Evolutionary conservation across 2,888 invertebrate species (phyloP).

Genomic region (Drosophila atroscutellata): DNA sequence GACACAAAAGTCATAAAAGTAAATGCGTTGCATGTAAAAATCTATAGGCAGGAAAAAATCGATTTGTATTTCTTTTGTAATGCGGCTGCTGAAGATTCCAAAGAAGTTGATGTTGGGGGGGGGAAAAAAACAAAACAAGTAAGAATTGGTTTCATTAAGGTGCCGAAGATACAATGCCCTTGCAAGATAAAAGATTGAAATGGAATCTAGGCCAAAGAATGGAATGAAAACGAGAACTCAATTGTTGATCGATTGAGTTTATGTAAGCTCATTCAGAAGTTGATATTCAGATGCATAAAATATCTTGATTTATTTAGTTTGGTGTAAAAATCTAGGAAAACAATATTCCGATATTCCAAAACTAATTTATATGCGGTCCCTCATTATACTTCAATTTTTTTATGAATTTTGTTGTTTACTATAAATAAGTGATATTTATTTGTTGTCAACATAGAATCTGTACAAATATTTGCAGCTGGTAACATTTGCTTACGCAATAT

Average conservation of each 20-base stretch:
- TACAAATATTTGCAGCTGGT: neutral
- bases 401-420: neutral
- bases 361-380: neutral
- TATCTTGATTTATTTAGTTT: neutral
- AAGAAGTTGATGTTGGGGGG: conserved; percentile 14
- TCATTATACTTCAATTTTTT: neutral
- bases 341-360: neutral
- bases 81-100: conserved; percentile 46
- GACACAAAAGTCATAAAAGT: conserved; percentile 63
- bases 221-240: neutral
- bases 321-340: neutral
- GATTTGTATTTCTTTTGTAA: conserved; percentile 68
- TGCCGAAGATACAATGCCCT: neutral
- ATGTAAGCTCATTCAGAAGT: neutral
- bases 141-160: neutral
- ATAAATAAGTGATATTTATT: neutral
- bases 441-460: neutral
- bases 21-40: conserved; percentile 65
- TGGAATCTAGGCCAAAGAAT: conserved; percentile 3
- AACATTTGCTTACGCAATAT: neutral
- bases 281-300: neutral
- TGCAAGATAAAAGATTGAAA: neutral
- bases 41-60: conserved; percentile 58
- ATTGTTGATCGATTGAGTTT: neutral
- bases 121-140: neutral